Evolutionary conservation across 2,888 invertebrate species (phyloP), one percentile per base, ranked within the genome.

Genomic region (Hypomecis atomaria): DNA sequence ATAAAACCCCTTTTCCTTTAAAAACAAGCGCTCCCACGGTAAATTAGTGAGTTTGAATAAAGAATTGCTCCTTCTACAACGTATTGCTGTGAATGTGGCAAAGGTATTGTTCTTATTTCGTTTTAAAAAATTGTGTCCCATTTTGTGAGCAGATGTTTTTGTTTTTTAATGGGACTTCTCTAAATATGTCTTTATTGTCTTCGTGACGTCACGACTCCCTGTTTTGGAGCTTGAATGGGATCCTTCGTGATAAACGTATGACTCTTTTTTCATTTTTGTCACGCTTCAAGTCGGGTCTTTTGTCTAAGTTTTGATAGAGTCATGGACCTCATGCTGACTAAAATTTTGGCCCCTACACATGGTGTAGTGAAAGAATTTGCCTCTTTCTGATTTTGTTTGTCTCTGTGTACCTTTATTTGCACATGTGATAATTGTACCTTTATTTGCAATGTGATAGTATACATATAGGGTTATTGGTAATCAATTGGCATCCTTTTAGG

Each of bases 131-230:
- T 53, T 50, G 55, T 61, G 62, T 59, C 61, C 58, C 58, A 54
- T 62, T 55, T 62, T 59, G 66, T 68, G 45, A 45, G 45, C 64
- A 64, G 59, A 44, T 60, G 56, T 65, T 64, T 66, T 23, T 23
- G 23, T 23, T 23, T 70, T 66, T 57, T 69, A 67, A 69, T 70
- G 72, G 73, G 70, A 71, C 70, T 70, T 71, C 71, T 71, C 72
- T 72, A 73, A 75, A 78, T 72, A 73, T 73, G 75, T 73, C 74
- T 71, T 75, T 75, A 76, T 78, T 69, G 71, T 65, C 69, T 72
- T 63, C 77, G 77, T 78, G 78, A 73, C 73, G 75, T 77, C 79
- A 80, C 77, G 77, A 78, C 63, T 73, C 64, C 37, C 65, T 76
- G 71, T 75, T 69, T 69, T 60, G 74, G 66, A 69, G 74, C 70